Percentiles rank a stretch among this genome's conserved stretches.
These are phyloP conservation scores for Sarcophaga rosellei DNA, from an alignment of 2,888 invertebrate genomes.

Conservation along the genomic window DNA sequence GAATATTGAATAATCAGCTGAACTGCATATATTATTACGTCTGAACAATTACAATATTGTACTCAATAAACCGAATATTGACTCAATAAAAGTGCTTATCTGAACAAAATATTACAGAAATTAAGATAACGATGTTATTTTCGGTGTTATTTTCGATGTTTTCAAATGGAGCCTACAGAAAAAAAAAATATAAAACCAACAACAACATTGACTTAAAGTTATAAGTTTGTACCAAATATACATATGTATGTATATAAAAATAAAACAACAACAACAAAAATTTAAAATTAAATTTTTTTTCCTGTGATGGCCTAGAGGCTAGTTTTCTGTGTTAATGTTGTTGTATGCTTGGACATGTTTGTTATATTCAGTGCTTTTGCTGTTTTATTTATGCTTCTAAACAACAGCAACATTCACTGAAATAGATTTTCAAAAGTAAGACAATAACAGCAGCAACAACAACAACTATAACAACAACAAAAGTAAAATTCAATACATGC, in stretches of 20 bases:
- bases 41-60: too few relatives aligned
- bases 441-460: not conserved
- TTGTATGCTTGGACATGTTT: constrained; percentile 52
- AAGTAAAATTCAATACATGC: not conserved
- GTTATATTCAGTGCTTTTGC: constrained; percentile 39
- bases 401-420: constrained; percentile 62
- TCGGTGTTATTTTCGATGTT: not conserved
- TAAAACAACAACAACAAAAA: constrained; percentile 9
- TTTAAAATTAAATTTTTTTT: constrained; percentile 2
- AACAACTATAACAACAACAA: constrained; percentile 10
- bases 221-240: not conserved
- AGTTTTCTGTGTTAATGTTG: constrained; percentile 57
- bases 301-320: constrained; percentile 63
- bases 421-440: constrained; percentile 47
- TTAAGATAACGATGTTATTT: constrained; percentile 22
- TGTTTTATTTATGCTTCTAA: constrained; percentile 62
- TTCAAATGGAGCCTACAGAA: constrained; percentile 14
- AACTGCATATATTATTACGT: too few relatives aligned
- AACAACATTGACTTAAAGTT: not conserved
- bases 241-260: constrained; percentile 1
- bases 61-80: too few relatives aligned
- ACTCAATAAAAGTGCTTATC: too few relatives aligned
- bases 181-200: not conserved
- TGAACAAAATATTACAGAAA: too few relatives aligned
- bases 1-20: too few relatives aligned